phyloP scores from a whole-genome alignment of 2,888 invertebrate genomes.

The Xestia xanthographa region DNA sequence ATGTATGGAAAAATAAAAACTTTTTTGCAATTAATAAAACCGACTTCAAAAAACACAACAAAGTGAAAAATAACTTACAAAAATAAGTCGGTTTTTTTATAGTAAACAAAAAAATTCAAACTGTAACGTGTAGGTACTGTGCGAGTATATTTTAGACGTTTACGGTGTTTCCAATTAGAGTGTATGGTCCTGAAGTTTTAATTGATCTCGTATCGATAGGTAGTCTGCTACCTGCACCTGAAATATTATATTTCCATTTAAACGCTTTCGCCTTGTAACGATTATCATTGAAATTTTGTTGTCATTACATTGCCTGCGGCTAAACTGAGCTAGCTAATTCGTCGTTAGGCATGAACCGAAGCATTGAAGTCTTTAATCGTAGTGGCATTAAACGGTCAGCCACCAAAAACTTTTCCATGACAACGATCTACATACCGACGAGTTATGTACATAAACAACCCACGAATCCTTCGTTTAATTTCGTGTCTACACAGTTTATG shows the following conservation, averaged over 20 bases:
- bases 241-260: not conserved
- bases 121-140: not conserved
- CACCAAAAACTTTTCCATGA: constrained; percentile 17
- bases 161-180: not conserved
- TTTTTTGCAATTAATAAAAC: too few relatives aligned
- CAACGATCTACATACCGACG: constrained; percentile 2
- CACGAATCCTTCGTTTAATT: constrained; percentile 33
- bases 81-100: not conserved
- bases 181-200: not conserved
- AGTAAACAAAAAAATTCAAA: not conserved
- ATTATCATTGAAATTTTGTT: not conserved
- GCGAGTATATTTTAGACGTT: not conserved
- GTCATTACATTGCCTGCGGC: not conserved
- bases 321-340: not conserved
- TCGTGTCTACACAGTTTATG: constrained; percentile 29
- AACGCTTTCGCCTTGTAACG: not conserved
- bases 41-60: too few relatives aligned
- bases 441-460: not conserved
- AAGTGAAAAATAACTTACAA: too few relatives aligned
- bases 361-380: not conserved
- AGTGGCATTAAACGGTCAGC: not conserved
- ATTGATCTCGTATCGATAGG: not conserved
- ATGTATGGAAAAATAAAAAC: too few relatives aligned
- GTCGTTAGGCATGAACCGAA: not conserved
- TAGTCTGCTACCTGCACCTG: not conserved